Evolutionary conservation across 2,113 vertebrate genomes (phyloP), one percentile per base, ranked within the genome.

Genomic region (Zosterops pallidus): DNA sequence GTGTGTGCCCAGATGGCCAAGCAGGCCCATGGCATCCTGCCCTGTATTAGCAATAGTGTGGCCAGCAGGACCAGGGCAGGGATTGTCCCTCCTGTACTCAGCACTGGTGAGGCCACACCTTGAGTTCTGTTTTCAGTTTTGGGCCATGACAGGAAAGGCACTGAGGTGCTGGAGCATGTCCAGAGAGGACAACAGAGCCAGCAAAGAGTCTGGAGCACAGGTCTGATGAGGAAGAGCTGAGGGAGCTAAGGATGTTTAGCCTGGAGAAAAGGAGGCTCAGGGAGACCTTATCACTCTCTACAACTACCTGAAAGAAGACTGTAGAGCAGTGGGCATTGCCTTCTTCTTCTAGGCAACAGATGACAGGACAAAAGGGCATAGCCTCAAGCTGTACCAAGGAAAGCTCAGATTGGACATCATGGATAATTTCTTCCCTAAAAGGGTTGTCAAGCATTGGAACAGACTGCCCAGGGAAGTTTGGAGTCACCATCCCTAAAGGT

Each of bases 21-120:
- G 52, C n/a, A 74, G 26, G 53, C 7, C 44, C 17, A 1, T 46
- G 33, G 5, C 37, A 39, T 31, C 26, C 31, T 59, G 23, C 52
- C 28, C 19, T 59, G 9, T 2, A 4, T 20, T 15, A 29, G 39
- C 52, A 65, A 28, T 12, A 2, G 4, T 37, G 37, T 57, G 50
- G 1, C 57, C 59, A 33, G 21, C 37, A 72, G 68, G 52, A 57
- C 2, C 18, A 67, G 44, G 28, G 37, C 19, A 44, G 28, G 0
- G 33, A 67, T 52, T 26, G 9, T 57, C 12, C 8, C 8, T 0
- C 4, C 9, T 65, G 8, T 67, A 29, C 19, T 46, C 1, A 0
- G 39, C 44, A 59, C 33, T 59, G 37, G 5, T 67, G 37, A 89
- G 11, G 44, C 15, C 33, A 16, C 44, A 29, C 33, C 15, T 67